phyloP scores from a whole-genome alignment of 1,140 invertebrate genomes.

The Temnothorax nylanderi region DNA sequence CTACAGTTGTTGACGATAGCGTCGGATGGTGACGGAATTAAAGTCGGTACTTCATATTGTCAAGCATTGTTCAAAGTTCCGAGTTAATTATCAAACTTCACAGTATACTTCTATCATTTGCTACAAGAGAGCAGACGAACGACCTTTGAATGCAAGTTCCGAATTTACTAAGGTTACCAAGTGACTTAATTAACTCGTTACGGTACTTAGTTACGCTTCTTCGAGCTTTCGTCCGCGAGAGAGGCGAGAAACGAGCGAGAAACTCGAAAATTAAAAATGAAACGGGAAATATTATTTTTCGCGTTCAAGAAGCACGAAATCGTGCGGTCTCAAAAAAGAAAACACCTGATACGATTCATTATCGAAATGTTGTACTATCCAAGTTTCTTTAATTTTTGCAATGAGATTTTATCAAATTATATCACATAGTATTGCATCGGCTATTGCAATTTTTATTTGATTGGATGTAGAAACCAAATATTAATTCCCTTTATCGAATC shows the following conservation, averaged over 20 bases:
- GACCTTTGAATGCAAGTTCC: slow-evolving; percentile 56
- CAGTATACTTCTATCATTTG: slow-evolving; percentile 58
- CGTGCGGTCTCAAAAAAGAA: neutral
- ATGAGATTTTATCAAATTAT: slow-evolving; percentile 28
- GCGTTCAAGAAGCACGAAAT: neutral
- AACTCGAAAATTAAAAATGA: slow-evolving; percentile 22
- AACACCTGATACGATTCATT: slow-evolving; percentile 36
- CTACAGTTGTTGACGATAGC: slow-evolving; percentile 29
- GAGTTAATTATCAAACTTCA: slow-evolving; percentile 61
- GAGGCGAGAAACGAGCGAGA: slow-evolving; percentile 7
- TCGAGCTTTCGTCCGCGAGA: neutral
- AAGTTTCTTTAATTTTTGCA: neutral
- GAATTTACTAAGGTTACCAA: slow-evolving; percentile 59
- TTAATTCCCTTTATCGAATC: slow-evolving; percentile 47
- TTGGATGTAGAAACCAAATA: slow-evolving; percentile 28
- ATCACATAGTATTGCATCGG: neutral
- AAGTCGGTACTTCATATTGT: slow-evolving; percentile 55
- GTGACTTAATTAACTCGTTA: slow-evolving; percentile 61
- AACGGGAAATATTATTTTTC: slow-evolving; percentile 26
- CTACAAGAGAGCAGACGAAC: slow-evolving; percentile 42
- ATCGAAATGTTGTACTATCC: neutral
- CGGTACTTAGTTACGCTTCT: slow-evolving; percentile 49
- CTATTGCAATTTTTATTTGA: slow-evolving; percentile 47
- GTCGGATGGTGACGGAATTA: slow-evolving; percentile 48
- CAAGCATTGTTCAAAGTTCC: slow-evolving; percentile 58